Evolutionary conservation across 2,797 vertebrate species (phyloP).

Genomic region (Anas bahamensis): DNA sequence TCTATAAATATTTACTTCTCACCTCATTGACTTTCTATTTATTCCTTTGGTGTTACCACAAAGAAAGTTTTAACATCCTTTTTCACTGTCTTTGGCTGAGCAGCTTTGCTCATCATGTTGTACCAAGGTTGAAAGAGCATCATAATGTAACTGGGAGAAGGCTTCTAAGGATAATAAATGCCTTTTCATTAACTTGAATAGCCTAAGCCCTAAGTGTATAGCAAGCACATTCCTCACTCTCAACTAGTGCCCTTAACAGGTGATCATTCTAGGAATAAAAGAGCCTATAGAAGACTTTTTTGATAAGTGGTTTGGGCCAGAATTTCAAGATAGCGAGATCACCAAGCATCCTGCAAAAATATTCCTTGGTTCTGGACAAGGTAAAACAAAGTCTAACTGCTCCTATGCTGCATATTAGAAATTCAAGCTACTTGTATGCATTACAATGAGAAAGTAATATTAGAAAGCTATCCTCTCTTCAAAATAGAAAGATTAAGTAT

Average conservation of each 20-base stretch:
- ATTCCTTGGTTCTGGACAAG: neutral
- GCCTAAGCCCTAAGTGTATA: neutral
- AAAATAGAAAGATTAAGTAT: neutral
- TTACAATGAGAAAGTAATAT: neutral
- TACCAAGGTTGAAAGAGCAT: neutral
- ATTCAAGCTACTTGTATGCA: neutral
- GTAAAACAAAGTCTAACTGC: neutral
- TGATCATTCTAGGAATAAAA: neutral
- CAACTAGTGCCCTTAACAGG: neutral
- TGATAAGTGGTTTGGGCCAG: neutral
- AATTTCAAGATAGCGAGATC: neutral
- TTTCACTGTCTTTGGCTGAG: neutral
- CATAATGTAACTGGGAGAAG: neutral
- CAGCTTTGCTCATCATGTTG: neutral
- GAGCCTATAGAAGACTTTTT: neutral
- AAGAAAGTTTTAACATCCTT: neutral
- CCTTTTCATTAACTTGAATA: neutral
- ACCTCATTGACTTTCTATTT: slow-evolving; percentile 25
- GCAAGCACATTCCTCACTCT: neutral
- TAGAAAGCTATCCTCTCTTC: neutral
- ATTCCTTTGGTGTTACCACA: neutral
- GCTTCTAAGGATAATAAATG: slow-evolving; percentile 1
- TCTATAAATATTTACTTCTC: slow-evolving; percentile 70
- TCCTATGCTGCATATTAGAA: neutral
- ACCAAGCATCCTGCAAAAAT: neutral